These are phyloP conservation scores for Rotaria macrura DNA, from an alignment of 2,888 invertebrate genomes.

Conservation along the genomic window DNA sequence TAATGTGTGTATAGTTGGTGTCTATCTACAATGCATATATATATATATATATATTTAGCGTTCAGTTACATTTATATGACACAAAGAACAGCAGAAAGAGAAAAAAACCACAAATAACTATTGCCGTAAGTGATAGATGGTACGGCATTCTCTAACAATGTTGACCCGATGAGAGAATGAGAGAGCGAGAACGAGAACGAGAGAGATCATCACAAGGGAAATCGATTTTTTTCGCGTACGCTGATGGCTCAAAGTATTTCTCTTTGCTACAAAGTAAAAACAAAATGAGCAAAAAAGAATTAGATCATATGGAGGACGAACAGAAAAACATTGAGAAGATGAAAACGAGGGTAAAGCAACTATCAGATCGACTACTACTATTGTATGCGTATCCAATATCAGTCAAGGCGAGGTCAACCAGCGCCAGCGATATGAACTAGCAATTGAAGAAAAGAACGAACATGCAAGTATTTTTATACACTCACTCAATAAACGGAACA, in stretches of 20 bases:
- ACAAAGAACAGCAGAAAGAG: not conserved
- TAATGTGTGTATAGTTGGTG: not conserved
- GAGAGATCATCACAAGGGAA: not conserved
- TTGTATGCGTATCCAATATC: not conserved
- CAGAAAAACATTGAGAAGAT: not conserved
- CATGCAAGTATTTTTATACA: not conserved
- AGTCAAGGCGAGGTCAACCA: not conserved
- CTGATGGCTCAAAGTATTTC: not conserved
- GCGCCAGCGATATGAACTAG: not conserved
- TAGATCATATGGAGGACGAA: not conserved
- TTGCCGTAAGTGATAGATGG: conserved; percentile 8
- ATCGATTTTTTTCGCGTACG: not conserved
- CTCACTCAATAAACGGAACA: not conserved
- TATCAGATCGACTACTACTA: not conserved
- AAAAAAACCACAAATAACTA: not conserved
- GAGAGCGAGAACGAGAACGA: too few species aligned
- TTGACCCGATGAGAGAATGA: not conserved
- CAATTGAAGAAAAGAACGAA: not conserved
- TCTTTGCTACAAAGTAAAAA: not conserved
- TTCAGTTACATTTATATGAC: not conserved
- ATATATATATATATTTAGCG: not conserved
- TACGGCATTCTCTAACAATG: not conserved
- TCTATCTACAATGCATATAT: not conserved
- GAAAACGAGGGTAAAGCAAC: not conserved
- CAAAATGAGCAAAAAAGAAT: not conserved